Conservation (phyloP, 2,113 vertebrate species). For the Vanacampus margaritifer region DNA sequence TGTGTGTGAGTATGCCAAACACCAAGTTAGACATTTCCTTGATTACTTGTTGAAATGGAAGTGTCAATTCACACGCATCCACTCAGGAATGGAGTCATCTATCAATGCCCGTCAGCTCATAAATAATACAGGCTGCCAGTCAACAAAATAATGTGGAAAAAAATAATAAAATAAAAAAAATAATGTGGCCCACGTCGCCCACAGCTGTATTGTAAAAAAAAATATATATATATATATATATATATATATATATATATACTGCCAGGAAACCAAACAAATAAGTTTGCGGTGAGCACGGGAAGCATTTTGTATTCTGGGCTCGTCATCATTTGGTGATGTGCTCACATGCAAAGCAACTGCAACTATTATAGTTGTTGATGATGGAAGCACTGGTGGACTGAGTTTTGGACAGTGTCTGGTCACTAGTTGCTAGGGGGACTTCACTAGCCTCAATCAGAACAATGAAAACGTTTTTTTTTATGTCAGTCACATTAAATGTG, state of each 20-base stretch:
- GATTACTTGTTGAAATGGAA: slow-evolving; percentile 9
- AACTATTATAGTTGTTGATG: no score
- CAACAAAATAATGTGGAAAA: slow-evolving; percentile 45
- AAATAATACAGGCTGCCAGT: slow-evolving; percentile 55
- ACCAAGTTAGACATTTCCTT: slow-evolving; percentile 1
- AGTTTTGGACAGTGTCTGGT: no score
- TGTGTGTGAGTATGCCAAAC: not conserved
- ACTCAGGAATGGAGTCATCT: slow-evolving; percentile 36
- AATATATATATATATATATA: slow-evolving; percentile 15
- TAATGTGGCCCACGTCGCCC: slow-evolving; percentile 49
- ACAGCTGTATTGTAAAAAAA: slow-evolving; percentile 26
- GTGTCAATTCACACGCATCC: slow-evolving; percentile 8
- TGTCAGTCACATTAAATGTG: no score
- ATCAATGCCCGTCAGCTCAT: slow-evolving; percentile 50
- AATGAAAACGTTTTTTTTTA: no score
- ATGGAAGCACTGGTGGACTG: no score
- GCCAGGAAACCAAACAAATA: not conserved
- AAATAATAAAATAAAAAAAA: no score
- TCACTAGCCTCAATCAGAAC: no score
- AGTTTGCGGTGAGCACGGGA: no score
- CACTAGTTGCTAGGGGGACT: no score
- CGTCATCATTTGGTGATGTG: no score
- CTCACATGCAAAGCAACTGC: no score
- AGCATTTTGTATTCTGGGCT: no score
- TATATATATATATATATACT: slow-evolving; percentile 13